Evolutionary conservation across 2,113 vertebrate genomes (phyloP), one percentile per base, ranked within the genome.

Genomic region (Malaclemys terrapin): DNA sequence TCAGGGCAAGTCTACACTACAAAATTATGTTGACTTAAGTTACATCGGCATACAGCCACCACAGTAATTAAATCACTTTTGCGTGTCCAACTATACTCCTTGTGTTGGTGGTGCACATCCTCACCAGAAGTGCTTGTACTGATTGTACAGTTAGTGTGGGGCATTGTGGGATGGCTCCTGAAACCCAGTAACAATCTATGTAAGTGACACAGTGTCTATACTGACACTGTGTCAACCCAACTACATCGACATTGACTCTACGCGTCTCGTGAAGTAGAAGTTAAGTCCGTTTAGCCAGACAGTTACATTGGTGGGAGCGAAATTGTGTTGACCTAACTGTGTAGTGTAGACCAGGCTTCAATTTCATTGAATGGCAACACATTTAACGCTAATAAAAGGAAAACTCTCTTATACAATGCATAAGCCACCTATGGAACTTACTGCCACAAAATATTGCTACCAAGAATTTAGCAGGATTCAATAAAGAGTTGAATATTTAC

Each of bases 291-390:
- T 14, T 19, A 38, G 17, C 35, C 2, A 8, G 35, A 4, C n/a
- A 38, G 19, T 38, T 22, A 72, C 19, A 20, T 20, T 19, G 17
- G 35, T 20, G 17, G n/a, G n/a, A 72, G n/a, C n/a, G 20, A n/a
- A 72, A n/a, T 38, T 72, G 65, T 72, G 9, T 72, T 19, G n/a
- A 38, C 19, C n/a, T 72, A 20, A 72, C n/a, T 20, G 17, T 72
- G 65, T 72, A 72, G 19, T n/a, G n/a, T 72, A 38, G 65, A 72
- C 65, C 17, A 9, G 19, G n/a, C 19, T 17, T 20, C 11, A 12
- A 45, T 79, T 88, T 53, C 49, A 19, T 2, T 31, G 59, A 81
- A 85, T 90, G 80, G 62, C 84, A 86, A 89, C 92, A 92, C 80
- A 59, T 85, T 82, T 87, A 59, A 80, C 31, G 78, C 10, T 80